Evolutionary conservation across 2,113 vertebrate species (phyloP), one percentile per base, ranked within the genome.

Genomic region (Psilopogon haemacephalus): DNA sequence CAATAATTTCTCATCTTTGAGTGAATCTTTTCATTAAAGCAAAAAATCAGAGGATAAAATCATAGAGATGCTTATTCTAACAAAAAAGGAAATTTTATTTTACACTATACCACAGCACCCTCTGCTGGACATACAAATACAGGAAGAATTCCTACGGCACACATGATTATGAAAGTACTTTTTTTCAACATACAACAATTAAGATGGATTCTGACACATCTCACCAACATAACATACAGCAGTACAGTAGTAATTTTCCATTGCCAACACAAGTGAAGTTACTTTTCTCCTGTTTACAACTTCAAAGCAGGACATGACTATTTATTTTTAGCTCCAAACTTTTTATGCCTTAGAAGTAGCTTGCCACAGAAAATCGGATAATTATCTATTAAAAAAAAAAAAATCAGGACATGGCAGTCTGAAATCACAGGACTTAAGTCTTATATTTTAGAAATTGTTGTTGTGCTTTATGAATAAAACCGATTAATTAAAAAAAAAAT

Each of bases 61-160:
- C 11, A 67, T 15, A 11, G 9, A 72, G 30, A 46, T 26, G 3
- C 5, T 58, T 77, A 40, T 40, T 81, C 69, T 24, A 37, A 26
- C 37, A 42, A 54, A 17, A 80, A 6, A 38, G 8, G 8, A 12
- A 58, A 58, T 40, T 54, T 63, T 7, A 3, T 81, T 84, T 85
- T 15, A 59, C 73, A 46, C 84, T 94, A 50, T 80, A 59, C 28
- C 69, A 75, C 4, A 91, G 95, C 69, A 89, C 93, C 85, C 95
- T 91, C 97, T 95, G 77, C 94, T 95, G 98, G 97, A 32, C 55
- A 33, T 8, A 2, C 9, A 58, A 81, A 40, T 40, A 64, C 10
- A 62, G 38, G 28, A 33, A 17, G 8, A 79, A 28, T 18, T 0
- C 11, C 10, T 1, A 2, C 0, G 11, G 3, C 4, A 15, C 15